Evolutionary conservation across 30 jellyfish, hydroid and myxozoan species (phyloP).

Genomic region (Turritopsis dohrnii): DNA sequence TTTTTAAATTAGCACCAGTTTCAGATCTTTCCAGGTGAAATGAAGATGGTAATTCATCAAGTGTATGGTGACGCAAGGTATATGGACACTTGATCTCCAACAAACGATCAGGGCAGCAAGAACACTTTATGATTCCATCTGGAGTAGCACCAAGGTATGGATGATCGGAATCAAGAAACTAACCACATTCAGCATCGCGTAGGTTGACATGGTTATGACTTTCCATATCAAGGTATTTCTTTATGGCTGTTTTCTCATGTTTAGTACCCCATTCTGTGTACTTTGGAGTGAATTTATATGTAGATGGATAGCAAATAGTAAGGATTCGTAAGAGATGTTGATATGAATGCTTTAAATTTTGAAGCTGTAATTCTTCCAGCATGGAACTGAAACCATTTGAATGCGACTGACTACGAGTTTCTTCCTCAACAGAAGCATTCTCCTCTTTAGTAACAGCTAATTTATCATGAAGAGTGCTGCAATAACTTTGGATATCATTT

Average conservation of each 20-base stretch:
- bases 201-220: background rate
- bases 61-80: background rate
- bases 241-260: background rate
- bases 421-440: background rate
- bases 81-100: background rate
- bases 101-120: background rate
- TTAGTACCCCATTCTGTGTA: background rate
- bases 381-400: background rate
- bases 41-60: background rate
- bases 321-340: background rate
- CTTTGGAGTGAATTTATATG: background rate
- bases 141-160: background rate
- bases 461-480: background rate
- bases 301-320: background rate
- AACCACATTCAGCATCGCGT: background rate
- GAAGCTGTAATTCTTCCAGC: background rate
- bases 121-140: background rate
- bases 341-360: background rate
- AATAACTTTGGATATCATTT: background rate
- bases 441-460: background rate
- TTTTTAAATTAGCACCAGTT: too few relatives aligned
- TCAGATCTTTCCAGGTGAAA: background rate
- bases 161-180: background rate
- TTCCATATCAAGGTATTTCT: background rate
- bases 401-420: background rate